Conservation (phyloP, 2,797 vertebrate species). For the Cynopterus sphinx region DNA sequence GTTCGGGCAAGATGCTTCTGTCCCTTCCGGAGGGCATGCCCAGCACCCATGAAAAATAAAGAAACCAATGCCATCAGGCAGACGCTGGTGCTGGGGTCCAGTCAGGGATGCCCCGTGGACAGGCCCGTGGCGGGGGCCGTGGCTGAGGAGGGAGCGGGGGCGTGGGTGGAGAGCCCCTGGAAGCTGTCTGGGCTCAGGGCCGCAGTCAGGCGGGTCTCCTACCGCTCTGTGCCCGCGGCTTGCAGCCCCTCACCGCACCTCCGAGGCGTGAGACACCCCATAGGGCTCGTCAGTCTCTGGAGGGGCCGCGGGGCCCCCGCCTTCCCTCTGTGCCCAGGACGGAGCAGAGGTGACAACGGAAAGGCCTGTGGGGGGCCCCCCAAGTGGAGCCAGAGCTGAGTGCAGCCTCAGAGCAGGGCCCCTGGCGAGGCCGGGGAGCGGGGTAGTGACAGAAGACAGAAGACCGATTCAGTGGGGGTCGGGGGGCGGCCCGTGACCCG, state of each 20-base stretch:
- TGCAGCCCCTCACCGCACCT: fast-evolving
- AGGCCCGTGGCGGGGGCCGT: background rate
- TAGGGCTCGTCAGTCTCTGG: background rate
- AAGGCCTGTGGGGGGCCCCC: fast-evolving
- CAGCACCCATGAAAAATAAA: too few relatives aligned
- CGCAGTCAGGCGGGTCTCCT: too few relatives aligned
- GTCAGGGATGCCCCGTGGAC: background rate
- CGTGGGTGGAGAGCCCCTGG: background rate
- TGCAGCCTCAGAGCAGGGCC: background rate
- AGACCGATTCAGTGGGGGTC: background rate
- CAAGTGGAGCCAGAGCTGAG: fast-evolving
- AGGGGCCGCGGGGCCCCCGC: background rate
- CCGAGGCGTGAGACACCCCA: background rate
- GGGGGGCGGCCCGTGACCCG: background rate
- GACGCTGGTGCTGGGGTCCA: background rate
- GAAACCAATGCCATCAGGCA: background rate
- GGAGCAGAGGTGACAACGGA: fast-evolving
- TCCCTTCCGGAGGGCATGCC: too few relatives aligned
- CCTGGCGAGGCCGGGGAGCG: fast-evolving
- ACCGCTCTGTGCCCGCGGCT: too few relatives aligned
- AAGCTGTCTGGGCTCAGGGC: background rate
- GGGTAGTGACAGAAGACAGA: background rate
- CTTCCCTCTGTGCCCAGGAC: background rate
- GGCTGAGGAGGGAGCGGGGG: background rate
- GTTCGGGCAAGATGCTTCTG: background rate